These are phyloP conservation scores for Phenganax subtilis DNA, from an alignment of 92 coral and sea anemone genomes.

Conservation along the genomic window DNA sequence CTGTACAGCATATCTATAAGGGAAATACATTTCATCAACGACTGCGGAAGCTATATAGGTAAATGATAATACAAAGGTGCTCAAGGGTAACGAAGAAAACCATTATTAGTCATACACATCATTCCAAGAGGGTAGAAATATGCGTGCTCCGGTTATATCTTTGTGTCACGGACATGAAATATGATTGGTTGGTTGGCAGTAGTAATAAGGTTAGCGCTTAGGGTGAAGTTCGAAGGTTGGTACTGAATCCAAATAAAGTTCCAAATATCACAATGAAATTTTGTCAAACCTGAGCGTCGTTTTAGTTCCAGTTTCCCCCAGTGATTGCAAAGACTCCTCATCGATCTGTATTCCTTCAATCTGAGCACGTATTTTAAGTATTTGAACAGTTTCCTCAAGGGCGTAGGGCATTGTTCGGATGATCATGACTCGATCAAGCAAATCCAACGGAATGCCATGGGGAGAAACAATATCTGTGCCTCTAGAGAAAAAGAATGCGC, in stretches of 20 bases:
- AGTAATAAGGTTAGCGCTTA: too few relatives aligned
- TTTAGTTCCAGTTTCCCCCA: constrained; percentile 95
- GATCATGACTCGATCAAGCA: constrained; percentile 96
- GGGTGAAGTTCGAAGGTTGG: not conserved
- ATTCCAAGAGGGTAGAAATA: too few relatives aligned
- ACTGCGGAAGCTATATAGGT: not conserved
- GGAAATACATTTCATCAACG: not conserved
- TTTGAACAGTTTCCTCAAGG: constrained; percentile 90
- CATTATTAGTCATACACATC: too few relatives aligned
- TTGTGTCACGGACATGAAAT: too few relatives aligned
- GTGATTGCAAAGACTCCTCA: constrained; percentile 74
- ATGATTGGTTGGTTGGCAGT: too few relatives aligned
- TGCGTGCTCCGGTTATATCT: too few relatives aligned
- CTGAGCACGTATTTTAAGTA: constrained; percentile 88
- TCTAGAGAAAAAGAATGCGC: constrained; percentile 38
- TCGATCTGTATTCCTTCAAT: constrained; percentile 86
- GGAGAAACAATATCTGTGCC: constrained; percentile 93
- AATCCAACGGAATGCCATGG: constrained; percentile 95
- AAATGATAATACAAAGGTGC: not conserved
- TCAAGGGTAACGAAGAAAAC: not conserved
- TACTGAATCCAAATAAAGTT: not conserved
- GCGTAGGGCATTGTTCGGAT: constrained; percentile 92
- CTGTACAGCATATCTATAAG: constrained; percentile 85
- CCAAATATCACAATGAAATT: too few relatives aligned
- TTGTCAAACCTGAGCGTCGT: constrained; percentile 71